Evolutionary conservation across 2,888 invertebrate genomes (phyloP), one percentile per base, ranked within the genome.

Genomic region (Seladonia tumulorum): DNA sequence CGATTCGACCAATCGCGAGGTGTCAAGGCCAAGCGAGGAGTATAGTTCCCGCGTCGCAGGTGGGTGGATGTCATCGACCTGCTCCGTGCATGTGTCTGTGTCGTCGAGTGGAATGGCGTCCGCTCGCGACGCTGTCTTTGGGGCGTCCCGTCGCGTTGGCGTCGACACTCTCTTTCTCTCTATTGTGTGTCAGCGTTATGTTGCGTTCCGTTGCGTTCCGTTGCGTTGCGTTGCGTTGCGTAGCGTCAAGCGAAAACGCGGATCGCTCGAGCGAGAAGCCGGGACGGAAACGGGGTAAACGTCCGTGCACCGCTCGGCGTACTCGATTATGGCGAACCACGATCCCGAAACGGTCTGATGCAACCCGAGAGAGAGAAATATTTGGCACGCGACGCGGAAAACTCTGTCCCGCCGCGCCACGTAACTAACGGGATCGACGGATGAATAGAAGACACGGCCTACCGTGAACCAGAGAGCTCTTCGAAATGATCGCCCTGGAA

Each of bases 41-140:
- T 75, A 63, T 81, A 81, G 73, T 81, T 76, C 45, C 63, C 79
- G 77, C 72, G 66, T 73, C 12, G 81, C 85, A 88, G 87, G 87
- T 90, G 90, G 90, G 87, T 86, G 86, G 86, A 85, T 82, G 90
- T 84, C 90, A 86, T 85, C 80, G 90, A 89, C 90, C 90, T 60
- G 82, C 71, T 79, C 83, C 57, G 53, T 75, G 82, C 87, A 72
- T 71, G 60, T 76, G 79, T 83, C 66, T 72, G 81, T 79, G 10
- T 22, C 68, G 78, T 63, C 70, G 49, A 57, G 53, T 63, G 74
- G 66, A 77, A 79, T 57, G 53, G 79, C 47, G 75, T 74, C 39
- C 35, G 60, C 63, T 45, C 39, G 73, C 60, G 57, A 57, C 57
- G 57, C n/a, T n/a, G 57, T 57, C 57, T n/a, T 57, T 3, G 57